Evolutionary conservation across 2,888 invertebrate genomes (phyloP).

Genomic region (Eupithecia vulgata): DNA sequence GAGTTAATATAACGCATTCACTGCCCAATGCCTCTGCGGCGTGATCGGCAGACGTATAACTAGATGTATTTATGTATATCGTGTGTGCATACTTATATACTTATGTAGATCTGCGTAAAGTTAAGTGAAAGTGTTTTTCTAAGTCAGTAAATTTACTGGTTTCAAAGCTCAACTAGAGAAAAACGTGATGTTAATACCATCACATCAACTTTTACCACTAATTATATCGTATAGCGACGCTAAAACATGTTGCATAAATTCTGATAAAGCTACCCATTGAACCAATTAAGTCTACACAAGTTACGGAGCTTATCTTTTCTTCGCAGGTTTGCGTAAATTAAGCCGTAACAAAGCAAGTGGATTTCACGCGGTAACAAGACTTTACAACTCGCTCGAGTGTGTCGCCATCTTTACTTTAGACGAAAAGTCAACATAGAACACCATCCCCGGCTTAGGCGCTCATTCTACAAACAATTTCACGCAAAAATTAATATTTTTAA

Average conservation of each 20-base stretch:
- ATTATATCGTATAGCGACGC: conserved; percentile 36
- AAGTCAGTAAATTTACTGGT: background rate
- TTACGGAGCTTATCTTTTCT: conserved; percentile 52
- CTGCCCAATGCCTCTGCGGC: background rate
- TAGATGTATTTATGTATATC: background rate
- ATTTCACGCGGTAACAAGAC: conserved; percentile 58
- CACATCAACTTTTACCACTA: background rate
- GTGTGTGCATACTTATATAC: background rate
- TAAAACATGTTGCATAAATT: conserved; percentile 41
- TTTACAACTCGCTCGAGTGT: conserved; percentile 55
- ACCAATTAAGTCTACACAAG: conserved; percentile 54
- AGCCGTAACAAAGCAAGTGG: conserved; percentile 54
- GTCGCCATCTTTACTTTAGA: conserved; percentile 59
- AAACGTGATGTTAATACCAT: background rate
- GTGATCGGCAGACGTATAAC: background rate
- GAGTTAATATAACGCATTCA: background rate
- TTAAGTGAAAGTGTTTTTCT: background rate
- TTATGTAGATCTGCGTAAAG: background rate
- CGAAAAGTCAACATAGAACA: conserved; percentile 52
- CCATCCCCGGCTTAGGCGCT: conserved; percentile 24
- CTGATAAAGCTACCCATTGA: conserved; percentile 46
- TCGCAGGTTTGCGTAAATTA: conserved; percentile 53
- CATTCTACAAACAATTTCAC: conserved; percentile 45
- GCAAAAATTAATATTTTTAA: conserved; percentile 59
- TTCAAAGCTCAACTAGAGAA: background rate